Evolutionary conservation across 2,888 invertebrate genomes (phyloP).

Genomic region (Fragum sueziense): DNA sequence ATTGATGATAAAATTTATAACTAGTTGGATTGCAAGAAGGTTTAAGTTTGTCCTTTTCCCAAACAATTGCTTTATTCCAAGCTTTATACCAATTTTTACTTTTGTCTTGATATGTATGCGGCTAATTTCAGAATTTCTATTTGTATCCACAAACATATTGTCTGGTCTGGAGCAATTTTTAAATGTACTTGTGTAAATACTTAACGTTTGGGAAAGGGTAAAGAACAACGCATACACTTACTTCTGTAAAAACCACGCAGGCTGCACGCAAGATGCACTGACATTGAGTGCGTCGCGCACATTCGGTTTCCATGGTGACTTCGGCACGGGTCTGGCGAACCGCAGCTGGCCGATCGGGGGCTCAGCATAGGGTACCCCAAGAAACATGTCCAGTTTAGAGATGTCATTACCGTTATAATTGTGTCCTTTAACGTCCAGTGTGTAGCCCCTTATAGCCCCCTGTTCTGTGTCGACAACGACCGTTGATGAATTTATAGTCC

Average conservation of each 20-base stretch:
- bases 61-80: no score
- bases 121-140: no score
- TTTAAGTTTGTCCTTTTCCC: no score
- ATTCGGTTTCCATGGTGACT: constrained; percentile 50
- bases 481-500: neutral
- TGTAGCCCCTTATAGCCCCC: constrained; percentile 40
- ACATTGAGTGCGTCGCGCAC: constrained; percentile 30
- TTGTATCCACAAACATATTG: no score
- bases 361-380: constrained; percentile 64
- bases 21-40: no score
- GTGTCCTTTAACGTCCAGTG: constrained; percentile 25
- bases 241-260: constrained; percentile 30
- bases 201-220: no score
- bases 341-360: constrained; percentile 56
- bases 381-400: constrained; percentile 53
- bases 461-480: constrained; percentile 28
- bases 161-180: no score
- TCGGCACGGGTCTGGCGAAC: constrained; percentile 54
- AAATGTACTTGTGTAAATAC: no score
- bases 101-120: no score
- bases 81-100: no score
- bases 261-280: constrained; percentile 53
- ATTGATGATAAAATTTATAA: no score
- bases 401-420: constrained; percentile 39
- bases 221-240: no score